A percentile compares a stretch with the other conserved stretches of the same genome.
Conservation (phyloP, 1,140 invertebrate species). For the Sitodiplosis mosellana region DNA sequence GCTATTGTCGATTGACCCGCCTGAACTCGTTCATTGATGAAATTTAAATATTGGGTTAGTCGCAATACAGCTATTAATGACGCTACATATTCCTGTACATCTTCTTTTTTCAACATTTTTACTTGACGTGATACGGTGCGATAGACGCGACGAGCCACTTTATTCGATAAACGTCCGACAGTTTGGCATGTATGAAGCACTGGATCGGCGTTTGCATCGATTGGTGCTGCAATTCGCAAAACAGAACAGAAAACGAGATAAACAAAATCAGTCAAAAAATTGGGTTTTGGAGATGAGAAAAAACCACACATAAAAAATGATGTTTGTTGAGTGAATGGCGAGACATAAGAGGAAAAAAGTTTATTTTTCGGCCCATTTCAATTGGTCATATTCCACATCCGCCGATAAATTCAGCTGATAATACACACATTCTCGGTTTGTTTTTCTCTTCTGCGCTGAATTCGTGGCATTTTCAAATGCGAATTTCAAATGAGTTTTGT, state of each 20-base stretch:
- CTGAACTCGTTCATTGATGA: slow-evolving; percentile 21
- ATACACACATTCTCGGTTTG: too few species aligned
- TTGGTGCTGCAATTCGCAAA: slow-evolving; percentile 27
- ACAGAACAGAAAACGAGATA: neutral
- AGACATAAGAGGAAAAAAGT: too few species aligned
- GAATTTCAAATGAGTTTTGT: too few species aligned
- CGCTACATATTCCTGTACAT: slow-evolving; percentile 38
- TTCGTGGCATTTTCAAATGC: too few species aligned
- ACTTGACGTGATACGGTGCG: slow-evolving; percentile 37
- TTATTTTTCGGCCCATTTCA: too few species aligned
- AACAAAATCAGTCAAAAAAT: neutral
- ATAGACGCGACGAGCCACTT: slow-evolving; percentile 45
- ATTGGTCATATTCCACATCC: too few species aligned
- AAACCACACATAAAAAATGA: too few species aligned
- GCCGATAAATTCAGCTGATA: too few species aligned
- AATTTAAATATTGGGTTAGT: slow-evolving; percentile 33
- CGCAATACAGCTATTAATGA: slow-evolving; percentile 40
- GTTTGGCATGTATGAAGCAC: slow-evolving; percentile 48
- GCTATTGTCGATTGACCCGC: neutral
- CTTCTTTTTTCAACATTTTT: slow-evolving; percentile 32
- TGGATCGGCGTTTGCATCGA: slow-evolving; percentile 38
- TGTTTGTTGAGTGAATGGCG: too few species aligned
- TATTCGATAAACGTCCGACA: slow-evolving; percentile 45
- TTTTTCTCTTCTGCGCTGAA: too few species aligned
- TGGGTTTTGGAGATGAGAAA: neutral